Base-by-base conservation (phyloP, 2,888 invertebrate genomes). In the Spicauda simplicius region DNA sequence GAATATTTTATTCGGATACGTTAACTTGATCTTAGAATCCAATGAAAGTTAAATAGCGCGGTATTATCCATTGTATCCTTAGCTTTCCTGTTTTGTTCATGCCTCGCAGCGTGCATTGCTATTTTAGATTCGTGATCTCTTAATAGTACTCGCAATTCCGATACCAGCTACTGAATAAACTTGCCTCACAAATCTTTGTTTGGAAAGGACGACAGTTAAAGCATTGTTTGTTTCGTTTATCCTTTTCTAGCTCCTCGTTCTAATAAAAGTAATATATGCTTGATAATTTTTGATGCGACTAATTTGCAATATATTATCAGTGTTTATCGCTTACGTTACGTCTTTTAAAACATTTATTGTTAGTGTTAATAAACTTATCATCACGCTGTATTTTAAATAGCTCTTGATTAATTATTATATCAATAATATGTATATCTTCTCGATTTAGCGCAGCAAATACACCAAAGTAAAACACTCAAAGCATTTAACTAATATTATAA, bases 101-200 rank as follows among this genome's bases (percentile, higher is more conserved):
- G 79, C 76, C 79, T 80, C 72, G 75, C 73, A 76, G 78, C 77
- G 76, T 80, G 80, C 80, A 80, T 77, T 73, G 81, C 86, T 88
- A 88, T 89, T 90, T 88, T 82, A 84, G 82, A 85, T 85, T 85
- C 86, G 83, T 88, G 89, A 88, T 88, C 86, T 87, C 85, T 87
- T 86, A 86, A 89, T 87, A 85, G 85, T 81, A 80, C 85, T 86
- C 72, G 80, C 83, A 81, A 78, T 82, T 83, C 80, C 76, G 78
- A 81, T 83, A 62, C 80, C 76, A 72, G 79, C 80, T 79, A 77
- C 80, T 79, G 78, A 79, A 82, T 80, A 77, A 74, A 77, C 73
- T 72, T 69, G 72, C 72, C 75, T 76, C 70, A 75, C 74, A 78
- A 77, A 78, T 78, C 69, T 62, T 68, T 73, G 76, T 72, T 71